Conservation (phyloP, 92 coral and sea anemone genomes). For the Siderastrea radians region DNA sequence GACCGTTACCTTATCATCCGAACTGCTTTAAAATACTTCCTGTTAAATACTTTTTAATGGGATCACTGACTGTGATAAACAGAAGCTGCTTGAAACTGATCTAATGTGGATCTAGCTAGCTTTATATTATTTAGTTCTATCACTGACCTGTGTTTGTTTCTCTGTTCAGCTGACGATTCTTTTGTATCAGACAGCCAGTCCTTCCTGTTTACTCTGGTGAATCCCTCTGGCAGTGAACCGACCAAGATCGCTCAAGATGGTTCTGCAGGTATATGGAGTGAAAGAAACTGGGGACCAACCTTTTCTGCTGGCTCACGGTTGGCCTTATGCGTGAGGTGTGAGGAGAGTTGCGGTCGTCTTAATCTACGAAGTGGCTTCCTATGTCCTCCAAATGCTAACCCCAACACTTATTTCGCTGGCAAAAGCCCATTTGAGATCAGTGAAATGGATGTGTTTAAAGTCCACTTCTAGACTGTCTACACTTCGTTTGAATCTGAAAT, state of each 20-base stretch:
- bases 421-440: conserved; percentile 2
- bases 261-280: neutral
- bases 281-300: conserved; percentile 23
- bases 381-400: conserved; percentile 1
- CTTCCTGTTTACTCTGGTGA: conserved; percentile 55
- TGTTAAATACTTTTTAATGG: too few relatives aligned
- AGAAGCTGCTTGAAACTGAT: too few relatives aligned
- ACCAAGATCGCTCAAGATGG: conserved; percentile 36
- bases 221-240: conserved; percentile 34
- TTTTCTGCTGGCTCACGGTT: too few relatives aligned
- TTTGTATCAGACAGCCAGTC: neutral
- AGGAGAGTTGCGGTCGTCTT: too few relatives aligned
- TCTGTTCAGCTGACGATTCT: neutral
- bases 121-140: too few relatives aligned
- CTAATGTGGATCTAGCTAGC: too few relatives aligned
- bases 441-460: conserved; percentile 25
- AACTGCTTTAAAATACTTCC: too few relatives aligned
- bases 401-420: neutral
- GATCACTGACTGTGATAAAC: too few relatives aligned
- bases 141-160: too few relatives aligned
- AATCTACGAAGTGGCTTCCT: conserved; percentile 1
- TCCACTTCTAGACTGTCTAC: neutral
- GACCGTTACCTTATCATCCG: too few relatives aligned
- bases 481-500: too few relatives aligned
- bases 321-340: too few relatives aligned